Conservation (phyloP, 2,888 invertebrate species). For the Cerceris ruficornis region DNA sequence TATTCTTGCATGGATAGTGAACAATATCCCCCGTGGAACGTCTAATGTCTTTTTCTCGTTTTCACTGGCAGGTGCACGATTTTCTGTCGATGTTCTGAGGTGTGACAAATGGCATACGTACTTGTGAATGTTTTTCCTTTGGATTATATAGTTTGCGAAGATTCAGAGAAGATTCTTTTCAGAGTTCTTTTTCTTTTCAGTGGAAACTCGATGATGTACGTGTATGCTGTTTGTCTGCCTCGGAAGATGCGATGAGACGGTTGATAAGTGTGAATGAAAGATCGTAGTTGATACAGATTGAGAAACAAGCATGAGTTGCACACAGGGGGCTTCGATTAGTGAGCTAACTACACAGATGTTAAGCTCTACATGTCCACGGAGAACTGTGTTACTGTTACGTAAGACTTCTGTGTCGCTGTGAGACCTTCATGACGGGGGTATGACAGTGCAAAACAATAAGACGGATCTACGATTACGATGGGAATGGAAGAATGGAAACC, state of each 20-base stretch:
- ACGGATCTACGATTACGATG: not conserved
- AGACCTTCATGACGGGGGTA: not conserved
- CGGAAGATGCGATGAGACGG: not conserved
- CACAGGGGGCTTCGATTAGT: not conserved
- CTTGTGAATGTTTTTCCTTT: not conserved
- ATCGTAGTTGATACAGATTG: not conserved
- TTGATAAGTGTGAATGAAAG: not conserved
- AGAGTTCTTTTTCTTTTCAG: not conserved
- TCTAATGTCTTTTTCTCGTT: conserved; percentile 9
- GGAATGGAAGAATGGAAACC: conserved; percentile 19
- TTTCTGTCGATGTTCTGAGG: conserved; percentile 9
- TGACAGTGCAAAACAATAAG: not conserved
- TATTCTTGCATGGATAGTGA: no score
- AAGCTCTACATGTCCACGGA: not conserved
- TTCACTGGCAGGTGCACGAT: conserved; percentile 53
- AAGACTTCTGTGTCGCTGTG: not conserved
- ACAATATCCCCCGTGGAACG: conserved; percentile 28
- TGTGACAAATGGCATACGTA: conserved; percentile 26
- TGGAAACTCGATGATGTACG: not conserved
- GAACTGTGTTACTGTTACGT: not conserved
- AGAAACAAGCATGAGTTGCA: not conserved
- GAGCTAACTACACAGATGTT: not conserved
- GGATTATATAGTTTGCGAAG: not conserved
- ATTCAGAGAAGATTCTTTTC: not conserved
- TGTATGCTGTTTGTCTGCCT: conserved; percentile 5